Evolutionary conservation across 23 tunicate species (phyloP).

Genomic region (Styela clava): DNA sequence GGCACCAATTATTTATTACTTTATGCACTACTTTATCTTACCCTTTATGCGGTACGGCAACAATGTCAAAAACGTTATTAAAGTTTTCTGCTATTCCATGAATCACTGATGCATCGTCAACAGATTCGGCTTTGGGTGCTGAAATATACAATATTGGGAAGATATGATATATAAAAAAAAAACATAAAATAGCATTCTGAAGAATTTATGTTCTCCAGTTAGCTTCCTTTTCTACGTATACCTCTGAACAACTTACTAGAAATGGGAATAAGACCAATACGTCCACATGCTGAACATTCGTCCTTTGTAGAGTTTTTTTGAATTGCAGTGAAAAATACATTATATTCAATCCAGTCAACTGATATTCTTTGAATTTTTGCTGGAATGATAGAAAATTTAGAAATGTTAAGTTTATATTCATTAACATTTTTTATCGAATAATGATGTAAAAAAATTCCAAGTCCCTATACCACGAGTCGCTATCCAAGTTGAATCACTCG

Average conservation of each 20-base stretch:
- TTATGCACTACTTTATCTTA: no score
- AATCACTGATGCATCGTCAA: background rate
- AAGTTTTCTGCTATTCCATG: conserved; percentile 22
- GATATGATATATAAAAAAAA: no score
- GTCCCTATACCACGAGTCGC: no score
- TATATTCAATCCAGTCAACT: conserved; percentile 15
- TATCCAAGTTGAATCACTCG: no score
- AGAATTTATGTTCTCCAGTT: no score
- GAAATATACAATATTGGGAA: no score
- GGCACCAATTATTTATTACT: no score
- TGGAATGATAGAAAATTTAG: background rate
- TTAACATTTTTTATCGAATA: no score
- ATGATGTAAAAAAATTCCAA: no score
- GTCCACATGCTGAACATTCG: conserved; percentile 10
- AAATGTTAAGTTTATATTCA: no score
- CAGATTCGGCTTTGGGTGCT: background rate
- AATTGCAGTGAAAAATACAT: conserved; percentile 9
- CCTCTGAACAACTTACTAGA: background rate
- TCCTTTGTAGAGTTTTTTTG: background rate
- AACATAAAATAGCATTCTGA: no score
- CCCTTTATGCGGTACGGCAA: conserved; percentile 4
- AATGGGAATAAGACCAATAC: conserved; percentile 2
- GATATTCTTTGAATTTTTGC: conserved; percentile 1
- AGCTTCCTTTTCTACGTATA: no score
- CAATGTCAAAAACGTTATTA: conserved; percentile 1